Evolutionary conservation across 2,797 vertebrate species (phyloP), one percentile per base, ranked within the genome.

Genomic region (Dipus sagitta): DNA sequence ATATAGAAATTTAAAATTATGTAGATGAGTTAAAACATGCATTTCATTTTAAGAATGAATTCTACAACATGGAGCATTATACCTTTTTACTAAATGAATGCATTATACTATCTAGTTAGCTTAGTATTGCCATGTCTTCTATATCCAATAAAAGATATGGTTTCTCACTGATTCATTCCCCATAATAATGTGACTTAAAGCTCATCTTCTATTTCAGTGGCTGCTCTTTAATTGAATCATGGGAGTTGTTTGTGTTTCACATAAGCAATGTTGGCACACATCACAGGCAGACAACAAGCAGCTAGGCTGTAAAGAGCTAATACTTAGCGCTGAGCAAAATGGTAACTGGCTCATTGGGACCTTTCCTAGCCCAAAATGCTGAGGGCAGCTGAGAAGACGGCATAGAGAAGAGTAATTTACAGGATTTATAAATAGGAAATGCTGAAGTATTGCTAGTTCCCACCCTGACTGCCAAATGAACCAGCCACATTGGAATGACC

Each of bases 171-270:
- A 74, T 65, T 47, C 8, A 38, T 91, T 92, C 58, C 17, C 20
- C n/a, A 12, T 92, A 86, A 80, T 60, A 32, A 76, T 32, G 68
- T 17, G 23, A 10, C 62, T 96, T 96, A 75, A 92, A 94, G 94
- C 77, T 68, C 71, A 7, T 72, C 54, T 83, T 91, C 68, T 94
- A 1, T 81, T 94, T 92, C 81, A 62, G 82, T 38, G 34, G 4
- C 54, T 82, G 11, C 42, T 95, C 30, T 93, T 88, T 94, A 93
- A 90, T 34, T 84, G 87, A 90, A 94, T 77, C 84, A 47, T 52
- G 78, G 82, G 82, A 90, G 65, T 82, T 86, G 89, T 96, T 94
- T 90, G 28, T 91, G 68, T 95, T 96, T 94, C 87, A 90, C 75
- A 74, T 15, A 32, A 91, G 58, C 65, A 93, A 87, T 65, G 10